Base-by-base conservation (phyloP, 2,797 vertebrate species). In the Enteromius viviparus region DNA sequence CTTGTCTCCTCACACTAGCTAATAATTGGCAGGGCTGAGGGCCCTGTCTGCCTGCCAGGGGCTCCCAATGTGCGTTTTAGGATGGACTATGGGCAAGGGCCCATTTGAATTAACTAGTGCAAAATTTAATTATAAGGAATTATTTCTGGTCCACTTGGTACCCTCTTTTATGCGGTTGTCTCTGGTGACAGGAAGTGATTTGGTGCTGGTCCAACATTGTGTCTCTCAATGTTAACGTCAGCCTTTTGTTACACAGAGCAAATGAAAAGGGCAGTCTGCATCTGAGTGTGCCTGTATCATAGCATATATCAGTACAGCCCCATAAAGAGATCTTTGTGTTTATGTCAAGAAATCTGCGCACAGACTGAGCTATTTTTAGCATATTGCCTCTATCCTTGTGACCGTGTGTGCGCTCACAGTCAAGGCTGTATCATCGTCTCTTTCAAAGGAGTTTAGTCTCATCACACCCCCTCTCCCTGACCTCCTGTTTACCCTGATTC, bases 101-200 rank as follows among this genome's bases (percentile, higher is more conserved):
- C 86, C 70, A 80, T 85, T 86, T 91, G 89, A 79, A 86, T 84
- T 91, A 89, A 92, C 88, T 89, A 87, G 91, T 89, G 85, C 84
- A 85, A 89, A 87, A 86, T 89, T 90, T 92, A 90, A 92, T 92
- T 92, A 91, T 90, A 90, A 88, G 78, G 84, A 91, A 92, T 91
- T 88, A 91, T 90, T 92, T 91, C 89, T 88, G 90, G 90, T 91
- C 87, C 83, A 37, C 91, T 91, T 90, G 87, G 90, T 88, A 86
- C 85, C 81, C 84, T 81, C 85, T 82, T 90, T 87, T 87, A 89
- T 90, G 90, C 82, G 88, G 29, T 69, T 78, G 87, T 84, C 89
- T 89, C 84, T 80, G 58, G 88, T 87, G 89, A 80, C 82, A 78
- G 81, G 37, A 81, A 64, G 81, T 34, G 78, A 84, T 83, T 76